phyloP scores from a whole-genome alignment of 2,797 vertebrate genomes.

The Pampus argenteus region DNA sequence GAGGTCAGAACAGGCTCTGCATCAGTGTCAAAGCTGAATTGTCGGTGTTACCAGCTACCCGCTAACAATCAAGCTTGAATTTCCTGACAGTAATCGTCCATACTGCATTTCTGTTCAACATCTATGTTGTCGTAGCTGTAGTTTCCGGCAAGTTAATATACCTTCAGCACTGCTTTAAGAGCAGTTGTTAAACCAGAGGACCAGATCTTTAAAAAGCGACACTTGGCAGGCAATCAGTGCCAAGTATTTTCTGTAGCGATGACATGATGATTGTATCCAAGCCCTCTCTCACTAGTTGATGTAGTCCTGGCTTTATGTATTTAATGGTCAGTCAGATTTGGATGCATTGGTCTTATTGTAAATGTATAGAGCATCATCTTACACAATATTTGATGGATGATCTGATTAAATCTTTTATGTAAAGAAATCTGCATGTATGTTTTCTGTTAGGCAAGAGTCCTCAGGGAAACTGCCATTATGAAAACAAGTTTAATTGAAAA shows the following conservation, averaged over 20 bases:
- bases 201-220: background rate
- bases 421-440: background rate
- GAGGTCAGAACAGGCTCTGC: conserved; percentile 40
- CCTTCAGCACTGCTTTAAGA: background rate
- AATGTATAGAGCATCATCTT: conserved; percentile 9
- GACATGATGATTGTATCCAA: background rate
- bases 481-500: conserved; percentile 44
- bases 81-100: conserved; percentile 2
- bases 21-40: conserved; percentile 13
- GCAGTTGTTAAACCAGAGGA: background rate
- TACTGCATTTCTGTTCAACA: conserved; percentile 7
- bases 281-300: background rate
- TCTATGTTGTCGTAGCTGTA: background rate
- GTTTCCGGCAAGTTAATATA: background rate
- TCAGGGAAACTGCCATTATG: conserved; percentile 15
- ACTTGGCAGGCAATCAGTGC: background rate
- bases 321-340: background rate
- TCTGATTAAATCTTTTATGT: background rate
- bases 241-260: too few relatives aligned
- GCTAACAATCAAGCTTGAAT: conserved; percentile 24
- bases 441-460: conserved; percentile 9
- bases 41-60: conserved; percentile 1
- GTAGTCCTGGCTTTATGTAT: background rate
- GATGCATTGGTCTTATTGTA: background rate
- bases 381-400: background rate